phyloP scores from a whole-genome alignment of 2,888 invertebrate genomes.

The Ecdyonurus torrentis region DNA sequence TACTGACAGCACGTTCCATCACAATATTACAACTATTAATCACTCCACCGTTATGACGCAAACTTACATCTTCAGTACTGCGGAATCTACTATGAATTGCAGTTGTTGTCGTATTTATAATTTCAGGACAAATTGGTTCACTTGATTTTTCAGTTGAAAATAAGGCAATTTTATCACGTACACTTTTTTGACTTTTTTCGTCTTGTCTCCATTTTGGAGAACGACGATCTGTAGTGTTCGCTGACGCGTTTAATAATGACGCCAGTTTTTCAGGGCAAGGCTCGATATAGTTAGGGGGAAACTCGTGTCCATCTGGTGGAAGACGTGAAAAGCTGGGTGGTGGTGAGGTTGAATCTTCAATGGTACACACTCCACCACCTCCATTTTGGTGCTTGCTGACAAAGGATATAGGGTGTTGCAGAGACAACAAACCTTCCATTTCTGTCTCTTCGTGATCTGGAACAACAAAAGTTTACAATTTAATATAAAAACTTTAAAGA shows the following conservation, averaged over 20 bases:
- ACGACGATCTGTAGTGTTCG: slow-evolving; percentile 2
- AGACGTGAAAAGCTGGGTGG: slow-evolving; percentile 41
- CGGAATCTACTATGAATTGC: not conserved
- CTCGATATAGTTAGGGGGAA: slow-evolving; percentile 51
- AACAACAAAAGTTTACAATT: too few species aligned
- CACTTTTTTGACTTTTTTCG: slow-evolving; percentile 63
- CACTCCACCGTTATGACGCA: not conserved
- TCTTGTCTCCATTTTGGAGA: slow-evolving; percentile 45
- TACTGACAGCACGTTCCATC: not conserved
- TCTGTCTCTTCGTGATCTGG: not conserved
- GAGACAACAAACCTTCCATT: not conserved
- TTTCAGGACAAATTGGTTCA: slow-evolving; percentile 11
- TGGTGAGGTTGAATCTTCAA: slow-evolving; percentile 9
- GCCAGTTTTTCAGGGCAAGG: slow-evolving; percentile 26
- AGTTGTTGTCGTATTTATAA: not conserved
- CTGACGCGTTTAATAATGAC: slow-evolving; percentile 18
- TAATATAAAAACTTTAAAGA: too few species aligned
- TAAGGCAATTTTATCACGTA: slow-evolving; percentile 75
- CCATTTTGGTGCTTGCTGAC: not conserved
- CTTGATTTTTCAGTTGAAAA: slow-evolving; percentile 41
- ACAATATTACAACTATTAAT: not conserved
- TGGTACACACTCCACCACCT: not conserved
- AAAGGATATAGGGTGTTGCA: not conserved
- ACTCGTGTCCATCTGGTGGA: slow-evolving; percentile 70
- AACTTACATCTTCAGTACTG: not conserved